A percentile compares a stretch with the other conserved stretches of the same genome.
Conservation (phyloP, 2,113 vertebrate genomes). For the Siphamia tubifer region DNA sequence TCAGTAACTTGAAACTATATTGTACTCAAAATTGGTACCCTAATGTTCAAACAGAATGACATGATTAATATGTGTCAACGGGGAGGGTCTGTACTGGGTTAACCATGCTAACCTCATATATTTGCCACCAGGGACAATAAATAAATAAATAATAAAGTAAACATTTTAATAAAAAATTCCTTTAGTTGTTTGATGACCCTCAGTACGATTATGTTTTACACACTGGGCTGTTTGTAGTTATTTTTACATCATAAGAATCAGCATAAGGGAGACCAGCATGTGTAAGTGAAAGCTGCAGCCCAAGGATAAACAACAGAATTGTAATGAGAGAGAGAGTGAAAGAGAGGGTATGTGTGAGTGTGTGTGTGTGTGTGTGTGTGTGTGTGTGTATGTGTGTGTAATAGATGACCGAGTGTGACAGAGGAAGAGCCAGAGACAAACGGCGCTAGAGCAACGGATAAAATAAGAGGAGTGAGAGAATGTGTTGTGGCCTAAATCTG, state of each 20-base stretch:
- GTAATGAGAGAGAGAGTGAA: conserved; percentile 16
- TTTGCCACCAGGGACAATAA: not conserved
- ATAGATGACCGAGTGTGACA: conserved; percentile 7
- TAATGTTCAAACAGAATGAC: no score
- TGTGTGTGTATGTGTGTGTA: not conserved
- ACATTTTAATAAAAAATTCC: not conserved
- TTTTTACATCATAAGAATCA: not conserved
- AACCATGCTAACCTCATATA: not conserved
- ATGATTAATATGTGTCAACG: no score
- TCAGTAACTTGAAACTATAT: not conserved
- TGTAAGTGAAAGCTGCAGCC: conserved; percentile 16
- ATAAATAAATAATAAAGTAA: no score
- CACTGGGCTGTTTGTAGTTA: not conserved
- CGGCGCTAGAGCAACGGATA: not conserved
- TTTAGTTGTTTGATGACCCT: not conserved
- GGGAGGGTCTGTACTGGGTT: no score
- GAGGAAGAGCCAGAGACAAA: conserved; percentile 7
- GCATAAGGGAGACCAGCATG: not conserved
- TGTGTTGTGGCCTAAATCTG: conserved; percentile 47
- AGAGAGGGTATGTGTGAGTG: not conserved
- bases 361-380: not conserved
- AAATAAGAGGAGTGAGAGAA: not conserved
- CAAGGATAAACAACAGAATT: conserved; percentile 33
- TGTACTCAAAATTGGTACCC: no score
- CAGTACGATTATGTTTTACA: not conserved